These are phyloP conservation scores for Petrocephalus zakoni DNA, from an alignment of 2,113 vertebrate species.

Conservation along the genomic window DNA sequence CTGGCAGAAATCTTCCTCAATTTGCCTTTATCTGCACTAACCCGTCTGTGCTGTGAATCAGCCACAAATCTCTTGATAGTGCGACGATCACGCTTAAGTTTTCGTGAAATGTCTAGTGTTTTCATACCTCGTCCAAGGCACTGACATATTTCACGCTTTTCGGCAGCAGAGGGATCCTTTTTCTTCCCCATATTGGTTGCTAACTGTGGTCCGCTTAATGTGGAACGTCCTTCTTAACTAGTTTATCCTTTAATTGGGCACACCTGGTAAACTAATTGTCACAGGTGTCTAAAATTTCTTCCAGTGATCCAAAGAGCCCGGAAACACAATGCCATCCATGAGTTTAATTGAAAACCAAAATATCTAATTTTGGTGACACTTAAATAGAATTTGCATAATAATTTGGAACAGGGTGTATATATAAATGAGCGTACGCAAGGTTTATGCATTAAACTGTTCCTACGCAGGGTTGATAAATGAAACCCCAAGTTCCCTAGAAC, in stretches of 20 bases:
- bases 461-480: neutral
- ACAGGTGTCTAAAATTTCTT: slow-evolving; percentile 2
- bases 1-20: slow-evolving; percentile 26
- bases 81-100: slow-evolving; percentile 15
- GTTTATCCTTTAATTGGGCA: neutral
- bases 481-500: too few relatives aligned
- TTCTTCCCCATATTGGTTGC: slow-evolving; percentile 26
- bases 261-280: too few relatives aligned
- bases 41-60: neutral
- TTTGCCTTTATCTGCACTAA: slow-evolving; percentile 26
- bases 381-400: too few relatives aligned
- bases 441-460: neutral
- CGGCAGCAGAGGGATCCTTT: neutral
- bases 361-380: neutral
- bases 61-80: neutral
- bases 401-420: too few relatives aligned
- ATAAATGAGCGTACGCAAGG: neutral
- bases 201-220: slow-evolving; percentile 19
- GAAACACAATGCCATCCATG: neutral
- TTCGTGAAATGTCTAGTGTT: neutral
- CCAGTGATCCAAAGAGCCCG: slow-evolving; percentile 6
- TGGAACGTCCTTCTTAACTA: slow-evolving; percentile 21
- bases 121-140: slow-evolving; percentile 16
- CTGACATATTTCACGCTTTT: slow-evolving; percentile 19
- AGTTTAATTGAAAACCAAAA: slow-evolving; percentile 7